Conservation (phyloP, 2,888 invertebrate genomes). For the Sphaeridia pumilis region DNA sequence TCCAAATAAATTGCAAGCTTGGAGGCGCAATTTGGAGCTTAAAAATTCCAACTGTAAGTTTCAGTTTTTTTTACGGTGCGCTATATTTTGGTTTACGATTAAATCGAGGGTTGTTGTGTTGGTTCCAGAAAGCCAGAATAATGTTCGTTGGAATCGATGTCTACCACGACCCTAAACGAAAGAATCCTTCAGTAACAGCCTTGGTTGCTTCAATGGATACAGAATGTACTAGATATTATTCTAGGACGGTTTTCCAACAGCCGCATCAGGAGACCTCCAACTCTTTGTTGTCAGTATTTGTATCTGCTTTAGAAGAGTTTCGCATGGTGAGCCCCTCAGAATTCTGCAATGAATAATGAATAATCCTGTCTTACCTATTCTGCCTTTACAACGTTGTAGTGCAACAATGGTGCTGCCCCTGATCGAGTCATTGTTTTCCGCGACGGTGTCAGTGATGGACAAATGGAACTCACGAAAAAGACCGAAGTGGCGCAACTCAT, state of each 20-base stretch:
- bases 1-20: slow-evolving; percentile 90
- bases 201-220: slow-evolving; percentile 70
- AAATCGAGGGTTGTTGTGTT: no score
- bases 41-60: slow-evolving; percentile 60
- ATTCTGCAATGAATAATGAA: no score
- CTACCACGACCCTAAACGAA: slow-evolving; percentile 59
- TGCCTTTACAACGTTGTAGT: slow-evolving; percentile 39
- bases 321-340: no score
- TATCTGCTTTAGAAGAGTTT: slow-evolving; percentile 56
- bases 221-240: slow-evolving; percentile 67
- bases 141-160: slow-evolving; percentile 87
- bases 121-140: slow-evolving; percentile 43
- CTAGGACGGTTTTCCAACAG: slow-evolving; percentile 39
- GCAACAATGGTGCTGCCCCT: slow-evolving; percentile 57
- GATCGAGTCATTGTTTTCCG: slow-evolving; percentile 73
- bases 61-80: no score
- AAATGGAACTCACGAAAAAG: slow-evolving; percentile 55
- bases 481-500: slow-evolving; percentile 70
- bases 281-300: slow-evolving; percentile 68
- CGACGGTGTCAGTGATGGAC: slow-evolving; percentile 89
- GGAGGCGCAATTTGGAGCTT: slow-evolving; percentile 86
- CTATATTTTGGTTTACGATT: no score
- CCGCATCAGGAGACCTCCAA: slow-evolving; percentile 39
- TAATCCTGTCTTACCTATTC: no score
- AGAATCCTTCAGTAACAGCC: slow-evolving; percentile 53